phyloP scores from a whole-genome alignment of 2,888 invertebrate species.

The Fragum sueziense region DNA sequence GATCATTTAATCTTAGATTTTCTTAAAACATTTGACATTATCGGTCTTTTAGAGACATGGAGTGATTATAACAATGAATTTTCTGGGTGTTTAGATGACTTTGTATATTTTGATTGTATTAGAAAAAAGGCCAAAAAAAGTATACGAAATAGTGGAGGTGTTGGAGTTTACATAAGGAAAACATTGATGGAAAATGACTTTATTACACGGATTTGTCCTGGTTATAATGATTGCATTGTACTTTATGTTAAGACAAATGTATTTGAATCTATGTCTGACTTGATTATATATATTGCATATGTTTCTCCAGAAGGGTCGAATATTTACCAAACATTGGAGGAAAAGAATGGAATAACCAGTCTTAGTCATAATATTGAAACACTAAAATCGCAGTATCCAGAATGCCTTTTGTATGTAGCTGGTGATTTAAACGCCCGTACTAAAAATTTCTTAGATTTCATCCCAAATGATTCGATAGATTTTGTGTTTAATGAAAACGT shows the following conservation, averaged over 20 bases:
- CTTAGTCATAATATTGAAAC: neutral
- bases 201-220: constrained; percentile 11
- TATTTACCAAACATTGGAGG: neutral
- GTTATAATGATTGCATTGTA: constrained; percentile 21
- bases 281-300: constrained; percentile 16
- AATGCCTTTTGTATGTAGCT: neutral
- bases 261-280: constrained; percentile 15
- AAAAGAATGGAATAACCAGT: neutral
- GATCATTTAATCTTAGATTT: neutral
- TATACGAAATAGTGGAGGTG: constrained; percentile 2
- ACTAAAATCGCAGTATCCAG: neutral
- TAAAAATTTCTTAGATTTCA: constrained; percentile 38
- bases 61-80: constrained; percentile 18
- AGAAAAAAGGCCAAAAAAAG: constrained; percentile 11
- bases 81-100: constrained; percentile 4
- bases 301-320: neutral
- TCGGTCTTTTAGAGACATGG: too few species aligned
- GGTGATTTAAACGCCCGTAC: constrained; percentile 27
- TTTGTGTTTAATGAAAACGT: constrained; percentile 19
- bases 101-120: constrained; percentile 21
- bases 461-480: constrained; percentile 21
- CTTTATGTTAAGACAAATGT: constrained; percentile 15
- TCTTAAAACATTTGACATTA: constrained; percentile 12
- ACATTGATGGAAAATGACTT: neutral
- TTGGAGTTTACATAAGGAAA: constrained; percentile 24